Conservation (phyloP, 2,113 vertebrate species). For the Larimichthys polyactis region DNA sequence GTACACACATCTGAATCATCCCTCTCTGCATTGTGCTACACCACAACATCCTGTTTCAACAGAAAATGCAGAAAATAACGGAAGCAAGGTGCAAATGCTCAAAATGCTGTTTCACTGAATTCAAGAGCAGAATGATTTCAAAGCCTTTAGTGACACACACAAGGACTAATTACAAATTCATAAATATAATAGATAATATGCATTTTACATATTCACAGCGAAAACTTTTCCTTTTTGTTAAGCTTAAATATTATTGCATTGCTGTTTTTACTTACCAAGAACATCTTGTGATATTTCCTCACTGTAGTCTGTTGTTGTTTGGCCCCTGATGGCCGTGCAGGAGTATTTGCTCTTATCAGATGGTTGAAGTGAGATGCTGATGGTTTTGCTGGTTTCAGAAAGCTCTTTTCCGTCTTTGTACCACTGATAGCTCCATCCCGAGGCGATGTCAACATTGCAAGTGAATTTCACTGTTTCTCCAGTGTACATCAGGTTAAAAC, state of each 20-base stretch:
- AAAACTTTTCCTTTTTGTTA: not conserved
- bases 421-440: slow-evolving; percentile 64
- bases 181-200: not conserved
- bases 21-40: slow-evolving; percentile 12
- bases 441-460: slow-evolving; percentile 43
- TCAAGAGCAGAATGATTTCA: not conserved
- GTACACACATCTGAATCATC: not conserved
- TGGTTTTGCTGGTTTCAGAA: accelerated
- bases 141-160: not conserved
- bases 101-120: slow-evolving; percentile 1
- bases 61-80: slow-evolving; percentile 28
- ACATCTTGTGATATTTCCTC: slow-evolving; percentile 4
- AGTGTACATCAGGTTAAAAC: slow-evolving; percentile 46
- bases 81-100: slow-evolving; percentile 6
- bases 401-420: not conserved
- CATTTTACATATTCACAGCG: not conserved
- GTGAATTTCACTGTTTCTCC: slow-evolving; percentile 61
- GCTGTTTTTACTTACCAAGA: slow-evolving; percentile 35
- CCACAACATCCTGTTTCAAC: slow-evolving; percentile 76
- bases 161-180: not conserved
- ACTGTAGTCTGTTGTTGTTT: slow-evolving; percentile 27
- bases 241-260: not conserved
- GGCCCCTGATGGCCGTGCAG: slow-evolving; percentile 53
- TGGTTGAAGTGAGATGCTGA: not conserved
- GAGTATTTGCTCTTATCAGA: slow-evolving; percentile 19